Percentiles rank a stretch among this genome's conserved stretches.
phyloP scores from a whole-genome alignment of 2,888 invertebrate genomes.

The Plagodis pulveraria region DNA sequence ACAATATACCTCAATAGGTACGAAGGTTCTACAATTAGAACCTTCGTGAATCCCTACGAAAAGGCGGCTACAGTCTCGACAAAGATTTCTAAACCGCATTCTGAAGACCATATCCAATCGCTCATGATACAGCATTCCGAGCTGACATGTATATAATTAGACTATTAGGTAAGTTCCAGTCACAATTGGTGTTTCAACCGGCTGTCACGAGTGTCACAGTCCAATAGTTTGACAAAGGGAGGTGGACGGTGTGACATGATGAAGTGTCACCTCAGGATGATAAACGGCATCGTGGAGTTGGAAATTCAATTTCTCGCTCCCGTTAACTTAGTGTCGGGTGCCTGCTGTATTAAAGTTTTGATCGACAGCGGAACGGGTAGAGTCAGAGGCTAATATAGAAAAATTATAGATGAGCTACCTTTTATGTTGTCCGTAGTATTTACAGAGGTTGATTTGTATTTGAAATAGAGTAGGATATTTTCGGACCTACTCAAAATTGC shows the following conservation, averaged over 20 bases:
- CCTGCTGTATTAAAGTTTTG: conserved; percentile 6
- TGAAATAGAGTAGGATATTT: not conserved
- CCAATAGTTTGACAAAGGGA: conserved; percentile 65
- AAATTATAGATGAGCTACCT: not conserved
- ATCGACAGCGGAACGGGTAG: conserved; percentile 8
- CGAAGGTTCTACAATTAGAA: too few relatives aligned
- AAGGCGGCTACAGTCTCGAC: not conserved
- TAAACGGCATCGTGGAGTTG: conserved; percentile 65
- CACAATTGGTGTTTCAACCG: conserved; percentile 40
- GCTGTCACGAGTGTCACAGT: conserved; percentile 68
- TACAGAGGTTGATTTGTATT: not conserved
- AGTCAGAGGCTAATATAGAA: conserved; percentile 6
- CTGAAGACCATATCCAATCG: conserved; percentile 32
- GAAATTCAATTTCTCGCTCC: conserved; percentile 79
- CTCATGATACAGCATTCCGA: conserved; percentile 34
- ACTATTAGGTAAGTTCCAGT: conserved; percentile 31
- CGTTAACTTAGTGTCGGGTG: conserved; percentile 50
- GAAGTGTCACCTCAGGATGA: conserved; percentile 77
- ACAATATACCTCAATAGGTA: too few relatives aligned
- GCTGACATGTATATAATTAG: conserved; percentile 45
- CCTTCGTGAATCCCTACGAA: too few relatives aligned
- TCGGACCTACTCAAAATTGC: too few relatives aligned
- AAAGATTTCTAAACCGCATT: conserved; percentile 19
- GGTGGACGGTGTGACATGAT: conserved; percentile 73
- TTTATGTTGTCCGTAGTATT: not conserved